These are phyloP conservation scores for Dinothrombium tinctorium DNA, from an alignment of 1,140 invertebrate genomes.

Conservation along the genomic window DNA sequence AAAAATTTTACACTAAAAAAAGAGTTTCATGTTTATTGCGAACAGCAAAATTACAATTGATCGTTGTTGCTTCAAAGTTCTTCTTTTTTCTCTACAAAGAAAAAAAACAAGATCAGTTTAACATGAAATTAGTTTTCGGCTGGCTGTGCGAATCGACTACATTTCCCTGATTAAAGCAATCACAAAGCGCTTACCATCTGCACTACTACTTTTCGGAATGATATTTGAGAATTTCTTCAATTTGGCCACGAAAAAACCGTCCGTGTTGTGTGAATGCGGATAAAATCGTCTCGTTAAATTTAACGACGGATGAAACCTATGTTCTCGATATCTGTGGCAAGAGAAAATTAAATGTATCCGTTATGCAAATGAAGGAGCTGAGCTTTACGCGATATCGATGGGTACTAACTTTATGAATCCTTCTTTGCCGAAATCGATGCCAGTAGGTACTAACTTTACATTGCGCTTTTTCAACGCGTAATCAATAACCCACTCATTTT, in stretches of 20 bases:
- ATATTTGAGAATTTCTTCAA: conserved; percentile 83
- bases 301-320: conserved; percentile 64
- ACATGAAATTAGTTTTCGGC: too few species aligned
- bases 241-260: conserved; percentile 98
- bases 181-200: too few species aligned
- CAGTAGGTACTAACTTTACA: conserved; percentile 79
- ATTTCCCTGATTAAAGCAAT: too few species aligned
- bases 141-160: too few species aligned
- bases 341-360: not conserved
- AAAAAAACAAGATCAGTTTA: too few species aligned
- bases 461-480: conserved; percentile 76
- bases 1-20: too few species aligned
- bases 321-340: conserved; percentile 29
- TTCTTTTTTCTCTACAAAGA: too few species aligned
- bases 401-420: conserved; percentile 56
- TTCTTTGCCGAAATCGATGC: conserved; percentile 80
- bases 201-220: conserved; percentile 25
- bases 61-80: too few species aligned
- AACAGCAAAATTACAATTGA: too few species aligned
- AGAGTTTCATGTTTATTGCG: too few species aligned
- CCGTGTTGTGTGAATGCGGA: conserved; percentile 95
- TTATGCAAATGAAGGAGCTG: not conserved
- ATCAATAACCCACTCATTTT: conserved; percentile 93
- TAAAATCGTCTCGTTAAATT: conserved; percentile 77
- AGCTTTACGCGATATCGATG: not conserved